A percentile compares a stretch with the other conserved stretches of the same genome.
These are phyloP conservation scores for Cheilosia pagana DNA, from an alignment of 2,888 invertebrate species.

Conservation along the genomic window DNA sequence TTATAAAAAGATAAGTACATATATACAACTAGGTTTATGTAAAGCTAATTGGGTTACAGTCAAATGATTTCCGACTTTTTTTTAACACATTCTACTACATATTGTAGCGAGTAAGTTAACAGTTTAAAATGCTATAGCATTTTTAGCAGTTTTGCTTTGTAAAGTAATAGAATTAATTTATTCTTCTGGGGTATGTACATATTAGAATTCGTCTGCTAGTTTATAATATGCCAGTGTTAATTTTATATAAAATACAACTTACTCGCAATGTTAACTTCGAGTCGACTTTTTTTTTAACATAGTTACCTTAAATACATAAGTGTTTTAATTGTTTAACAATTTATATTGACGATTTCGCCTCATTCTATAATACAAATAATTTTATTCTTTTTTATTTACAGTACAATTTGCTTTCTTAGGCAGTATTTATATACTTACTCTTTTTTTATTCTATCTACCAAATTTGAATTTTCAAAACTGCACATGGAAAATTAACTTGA, in stretches of 20 bases:
- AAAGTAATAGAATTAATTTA: slow-evolving; percentile 48
- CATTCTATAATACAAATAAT: slow-evolving; percentile 40
- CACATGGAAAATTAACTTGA: slow-evolving; percentile 28
- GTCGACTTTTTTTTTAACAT: slow-evolving; percentile 77
- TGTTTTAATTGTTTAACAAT: slow-evolving; percentile 60
- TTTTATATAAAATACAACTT: slow-evolving; percentile 72
- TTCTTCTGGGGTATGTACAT: slow-evolving; percentile 65
- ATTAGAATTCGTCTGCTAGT: slow-evolving; percentile 28
- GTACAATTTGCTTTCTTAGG: slow-evolving; percentile 51
- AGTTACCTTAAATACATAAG: slow-evolving; percentile 71
- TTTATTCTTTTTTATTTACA: slow-evolving; percentile 32
- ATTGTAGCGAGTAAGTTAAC: slow-evolving; percentile 30
- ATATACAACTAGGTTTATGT: slow-evolving; percentile 44
- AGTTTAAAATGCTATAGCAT: slow-evolving; percentile 36
- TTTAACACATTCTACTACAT: slow-evolving; percentile 29
- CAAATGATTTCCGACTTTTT: slow-evolving; percentile 55
- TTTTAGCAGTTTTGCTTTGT: slow-evolving; percentile 21
- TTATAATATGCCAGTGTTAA: slow-evolving; percentile 42
- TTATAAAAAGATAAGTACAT: slow-evolving; percentile 15
- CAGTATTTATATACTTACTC: slow-evolving; percentile 57
- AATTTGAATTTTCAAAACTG: slow-evolving; percentile 45
- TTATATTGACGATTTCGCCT: slow-evolving; percentile 10
- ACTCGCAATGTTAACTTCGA: slow-evolving; percentile 83
- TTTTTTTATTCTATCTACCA: slow-evolving; percentile 60
- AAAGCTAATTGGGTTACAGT: slow-evolving; percentile 68